phyloP scores from a whole-genome alignment of 2,888 invertebrate genomes.

The Sarcophaga rosellei region DNA sequence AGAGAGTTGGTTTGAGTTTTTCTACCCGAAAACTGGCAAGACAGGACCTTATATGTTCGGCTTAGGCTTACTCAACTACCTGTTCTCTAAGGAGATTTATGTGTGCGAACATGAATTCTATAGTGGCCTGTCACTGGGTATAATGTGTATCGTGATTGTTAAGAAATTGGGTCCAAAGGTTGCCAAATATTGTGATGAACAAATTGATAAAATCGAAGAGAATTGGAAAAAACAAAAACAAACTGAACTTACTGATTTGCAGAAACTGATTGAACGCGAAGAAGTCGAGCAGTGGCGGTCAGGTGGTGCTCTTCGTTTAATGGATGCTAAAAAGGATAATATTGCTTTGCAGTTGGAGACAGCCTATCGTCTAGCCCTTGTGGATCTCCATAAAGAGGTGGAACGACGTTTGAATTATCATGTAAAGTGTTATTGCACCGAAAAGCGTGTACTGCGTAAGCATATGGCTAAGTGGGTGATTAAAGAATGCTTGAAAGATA shows the following conservation, averaged over 20 bases:
- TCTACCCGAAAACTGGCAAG: conserved; percentile 94
- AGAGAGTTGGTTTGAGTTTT: conserved; percentile 95
- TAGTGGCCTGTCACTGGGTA: conserved; percentile 86
- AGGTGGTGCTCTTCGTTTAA: conserved; percentile 88
- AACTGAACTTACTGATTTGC: conserved; percentile 81
- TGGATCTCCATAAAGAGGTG: conserved; percentile 84
- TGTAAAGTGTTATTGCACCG: conserved; percentile 89
- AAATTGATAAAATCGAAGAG: conserved; percentile 85
- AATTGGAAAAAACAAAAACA: conserved; percentile 83
- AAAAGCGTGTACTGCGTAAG: conserved; percentile 91
- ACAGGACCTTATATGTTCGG: conserved; percentile 94
- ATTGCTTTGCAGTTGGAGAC: conserved; percentile 95
- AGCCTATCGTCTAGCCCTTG: conserved; percentile 85
- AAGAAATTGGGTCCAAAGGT: conserved; percentile 88
- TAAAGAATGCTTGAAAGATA: conserved; percentile 90
- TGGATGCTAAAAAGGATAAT: conserved; percentile 93
- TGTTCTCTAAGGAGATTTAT: conserved; percentile 95
- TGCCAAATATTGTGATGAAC: conserved; percentile 85
- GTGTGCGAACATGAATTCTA: conserved; percentile 95
- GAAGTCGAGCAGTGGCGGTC: conserved; percentile 86
- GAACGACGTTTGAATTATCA: conserved; percentile 94
- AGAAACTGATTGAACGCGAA: conserved; percentile 85
- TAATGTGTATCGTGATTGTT: conserved; percentile 84
- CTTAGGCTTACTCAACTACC: conserved; percentile 88
- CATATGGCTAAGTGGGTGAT: conserved; percentile 96